phyloP scores from a whole-genome alignment of 2,797 vertebrate genomes.

The Apogon talboti region DNA sequence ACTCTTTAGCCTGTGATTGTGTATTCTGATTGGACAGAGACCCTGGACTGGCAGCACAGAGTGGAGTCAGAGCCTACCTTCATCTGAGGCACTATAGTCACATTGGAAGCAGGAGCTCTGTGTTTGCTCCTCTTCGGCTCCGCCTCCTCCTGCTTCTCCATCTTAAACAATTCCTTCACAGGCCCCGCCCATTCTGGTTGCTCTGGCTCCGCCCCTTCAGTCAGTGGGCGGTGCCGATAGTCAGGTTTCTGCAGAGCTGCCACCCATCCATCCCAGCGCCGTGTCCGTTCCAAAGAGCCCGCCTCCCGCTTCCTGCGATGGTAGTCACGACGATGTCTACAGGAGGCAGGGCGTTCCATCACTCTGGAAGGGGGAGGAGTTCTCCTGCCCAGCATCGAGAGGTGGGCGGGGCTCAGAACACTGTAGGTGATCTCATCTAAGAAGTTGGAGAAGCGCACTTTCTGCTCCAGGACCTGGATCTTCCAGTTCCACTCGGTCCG shows the following conservation, averaged over 20 bases:
- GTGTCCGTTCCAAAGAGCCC: constrained; percentile 34
- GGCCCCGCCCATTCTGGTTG: constrained; percentile 32
- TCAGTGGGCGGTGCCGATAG: constrained; percentile 45
- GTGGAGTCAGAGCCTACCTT: constrained; percentile 73
- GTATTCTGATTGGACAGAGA: too few relatives aligned
- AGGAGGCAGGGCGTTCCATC: constrained; percentile 27
- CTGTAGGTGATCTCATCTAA: constrained; percentile 88
- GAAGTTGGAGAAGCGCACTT: constrained; percentile 88
- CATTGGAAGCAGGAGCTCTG: constrained; percentile 35
- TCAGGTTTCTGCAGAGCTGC: constrained; percentile 41
- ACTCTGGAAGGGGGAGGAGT: neutral
- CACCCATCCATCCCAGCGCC: constrained; percentile 75
- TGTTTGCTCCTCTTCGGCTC: constrained; percentile 18
- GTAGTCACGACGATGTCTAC: neutral
- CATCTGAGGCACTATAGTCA: constrained; percentile 58
- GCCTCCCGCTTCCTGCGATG: constrained; percentile 24
- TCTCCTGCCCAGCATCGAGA: constrained; percentile 61
- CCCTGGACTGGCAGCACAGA: too few relatives aligned
- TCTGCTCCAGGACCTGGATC: constrained; percentile 81
- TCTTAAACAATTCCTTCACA: constrained; percentile 43
- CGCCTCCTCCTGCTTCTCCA: constrained; percentile 35
- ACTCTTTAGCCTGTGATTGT: too few relatives aligned
- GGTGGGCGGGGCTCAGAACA: constrained; percentile 84
- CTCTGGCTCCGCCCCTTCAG: neutral
- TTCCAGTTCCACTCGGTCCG: constrained; percentile 55